A percentile compares a stretch with the other conserved stretches of the same genome.
phyloP scores from a whole-genome alignment of 1,140 invertebrate species.

The Schlechtendalia chinensis region DNA sequence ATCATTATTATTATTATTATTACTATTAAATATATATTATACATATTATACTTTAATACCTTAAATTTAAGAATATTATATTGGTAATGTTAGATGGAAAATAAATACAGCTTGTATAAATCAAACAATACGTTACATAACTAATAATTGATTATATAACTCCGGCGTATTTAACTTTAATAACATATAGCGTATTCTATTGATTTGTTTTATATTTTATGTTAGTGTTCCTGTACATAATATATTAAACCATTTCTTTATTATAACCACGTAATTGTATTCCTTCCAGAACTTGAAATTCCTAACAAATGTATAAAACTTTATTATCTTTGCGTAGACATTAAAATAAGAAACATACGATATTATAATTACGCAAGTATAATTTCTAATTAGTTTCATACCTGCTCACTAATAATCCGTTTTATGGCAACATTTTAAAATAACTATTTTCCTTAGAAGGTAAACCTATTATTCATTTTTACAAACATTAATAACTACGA shows the following conservation, averaged over 20 bases:
- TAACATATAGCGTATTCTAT: too few species aligned
- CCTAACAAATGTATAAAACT: background rate
- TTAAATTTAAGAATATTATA: background rate
- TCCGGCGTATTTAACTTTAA: background rate
- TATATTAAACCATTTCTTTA: too few species aligned
- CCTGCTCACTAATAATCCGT: background rate
- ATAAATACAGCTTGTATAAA: constrained; percentile 22
- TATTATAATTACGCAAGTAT: background rate
- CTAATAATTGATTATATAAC: background rate
- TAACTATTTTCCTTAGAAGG: background rate
- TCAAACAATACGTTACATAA: background rate
- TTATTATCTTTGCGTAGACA: background rate
- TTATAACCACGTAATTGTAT: background rate
- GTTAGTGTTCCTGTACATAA: too few species aligned
- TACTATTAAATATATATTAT: background rate
- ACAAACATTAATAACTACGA: background rate
- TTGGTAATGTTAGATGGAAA: background rate
- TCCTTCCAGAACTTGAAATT: background rate
- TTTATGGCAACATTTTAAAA: background rate
- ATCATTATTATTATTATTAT: constrained; percentile 13
- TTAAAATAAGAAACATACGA: background rate
- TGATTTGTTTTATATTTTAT: too few species aligned
- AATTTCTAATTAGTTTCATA: background rate
- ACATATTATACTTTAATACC: background rate
- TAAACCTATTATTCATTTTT: background rate